Evolutionary conservation across 2,113 vertebrate genomes (phyloP).

Genomic region (Drymodes brunneopygia): DNA sequence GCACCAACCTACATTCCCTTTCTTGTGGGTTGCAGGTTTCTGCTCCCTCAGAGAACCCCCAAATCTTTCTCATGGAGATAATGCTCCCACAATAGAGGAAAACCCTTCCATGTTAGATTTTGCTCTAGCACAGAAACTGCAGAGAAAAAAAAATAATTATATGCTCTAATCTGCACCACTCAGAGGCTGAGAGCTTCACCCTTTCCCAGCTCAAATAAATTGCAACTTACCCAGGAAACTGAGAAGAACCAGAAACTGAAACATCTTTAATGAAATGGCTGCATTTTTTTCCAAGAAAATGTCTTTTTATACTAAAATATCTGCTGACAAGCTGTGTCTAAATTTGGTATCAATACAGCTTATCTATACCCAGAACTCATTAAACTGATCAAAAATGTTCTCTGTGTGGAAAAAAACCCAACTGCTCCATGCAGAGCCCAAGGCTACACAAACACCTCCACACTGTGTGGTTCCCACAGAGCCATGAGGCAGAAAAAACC

Average conservation of each 20-base stretch:
- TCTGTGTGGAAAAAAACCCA: not conserved
- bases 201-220: not conserved
- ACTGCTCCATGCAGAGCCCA: not conserved
- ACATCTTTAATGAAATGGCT: not conserved
- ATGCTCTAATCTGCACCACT: not conserved
- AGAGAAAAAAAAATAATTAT: not conserved
- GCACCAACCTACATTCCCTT: not conserved
- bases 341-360: not conserved
- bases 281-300: not conserved
- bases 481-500: not conserved
- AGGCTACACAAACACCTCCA: slow-evolving; percentile 21
- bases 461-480: not conserved
- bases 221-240: not conserved
- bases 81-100: not conserved
- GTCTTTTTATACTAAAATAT: not conserved
- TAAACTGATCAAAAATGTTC: not conserved
- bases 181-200: not conserved
- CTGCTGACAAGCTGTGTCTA: not conserved
- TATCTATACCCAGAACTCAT: not conserved
- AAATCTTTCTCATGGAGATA: not conserved
- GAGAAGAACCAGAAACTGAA: not conserved
- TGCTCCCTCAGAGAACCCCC: not conserved
- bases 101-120: not conserved
- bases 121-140: not conserved
- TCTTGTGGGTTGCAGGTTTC: not conserved